Evolutionary conservation across 2,113 vertebrate species (phyloP), one percentile per base, ranked within the genome.

Genomic region (Strix uralensis): DNA sequence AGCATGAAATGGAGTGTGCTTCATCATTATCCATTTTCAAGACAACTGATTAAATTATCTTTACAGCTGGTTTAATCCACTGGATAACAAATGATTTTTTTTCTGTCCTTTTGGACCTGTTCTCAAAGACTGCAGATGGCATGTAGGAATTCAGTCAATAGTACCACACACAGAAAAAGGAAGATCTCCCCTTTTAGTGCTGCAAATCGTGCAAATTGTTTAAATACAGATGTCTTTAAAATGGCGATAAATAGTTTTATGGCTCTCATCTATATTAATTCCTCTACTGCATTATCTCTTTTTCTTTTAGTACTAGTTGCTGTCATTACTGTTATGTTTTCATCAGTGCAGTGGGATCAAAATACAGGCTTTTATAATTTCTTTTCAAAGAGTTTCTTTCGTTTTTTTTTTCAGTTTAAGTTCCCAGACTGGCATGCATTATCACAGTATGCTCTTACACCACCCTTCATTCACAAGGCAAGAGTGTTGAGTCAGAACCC

Each of bases 21-120:
- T 96, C 83, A 79, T 92, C 75, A 70, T 58, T 75, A 86, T 62
- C 42, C 20, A 21, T 92, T 94, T 91, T 92, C 55, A 69, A 66
- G 75, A 82, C 75, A 94, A 59, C 70, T 71, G 78, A 82, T 94
- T 89, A 42, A 89, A 90, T 93, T 95, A 72, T 80, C 20, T 82
- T 40, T 77, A n/a, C 30, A 80, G 67, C 75, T 65, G 62, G 51
- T 82, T 95, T 86, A 79, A 93, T 88, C 62, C 62, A 57, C 30
- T 58, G 58, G 23, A 80, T 82, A 71, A 67, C 57, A 78, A 91
- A 78, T 32, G 0, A 10, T 16, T 13, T 75, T 69, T 55, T 87
- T 82, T 47, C 58, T 61, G 61, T 93, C 58, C 44, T 72, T 82
- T 77, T 92, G 54, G 74, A 83, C 44, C 58, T 58, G 30, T 79